phyloP scores from a whole-genome alignment of 2,888 invertebrate species.

The Thymelicus acteon region DNA sequence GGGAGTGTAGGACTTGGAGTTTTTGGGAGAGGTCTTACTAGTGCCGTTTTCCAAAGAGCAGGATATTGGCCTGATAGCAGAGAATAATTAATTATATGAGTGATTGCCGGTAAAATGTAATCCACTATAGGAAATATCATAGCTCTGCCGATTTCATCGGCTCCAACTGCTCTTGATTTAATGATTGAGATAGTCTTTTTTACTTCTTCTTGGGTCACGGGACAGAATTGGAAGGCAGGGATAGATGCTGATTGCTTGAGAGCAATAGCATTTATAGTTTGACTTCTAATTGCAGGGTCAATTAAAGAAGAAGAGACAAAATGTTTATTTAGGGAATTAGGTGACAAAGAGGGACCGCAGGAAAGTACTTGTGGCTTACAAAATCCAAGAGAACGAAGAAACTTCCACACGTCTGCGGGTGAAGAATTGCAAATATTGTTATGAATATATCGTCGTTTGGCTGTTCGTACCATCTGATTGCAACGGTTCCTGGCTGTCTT shows the following conservation, averaged over 20 bases:
- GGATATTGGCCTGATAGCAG: background rate
- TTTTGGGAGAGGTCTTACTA: slow-evolving; percentile 3
- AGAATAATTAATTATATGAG: slow-evolving; percentile 1
- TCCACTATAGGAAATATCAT: background rate
- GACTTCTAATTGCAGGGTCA: background rate
- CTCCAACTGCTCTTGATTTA: slow-evolving; percentile 1
- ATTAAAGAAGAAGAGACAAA: background rate
- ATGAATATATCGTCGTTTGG: background rate
- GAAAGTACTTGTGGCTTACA: background rate
- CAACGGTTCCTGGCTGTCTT: background rate
- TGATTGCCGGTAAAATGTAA: background rate
- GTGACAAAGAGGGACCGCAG: background rate
- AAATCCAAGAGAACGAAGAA: background rate
- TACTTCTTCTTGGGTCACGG: background rate
- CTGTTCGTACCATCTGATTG: background rate
- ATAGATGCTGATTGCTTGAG: background rate
- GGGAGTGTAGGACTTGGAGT: background rate
- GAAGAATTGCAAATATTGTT: background rate
- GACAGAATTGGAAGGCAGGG: background rate
- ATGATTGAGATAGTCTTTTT: background rate
- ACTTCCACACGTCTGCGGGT: background rate
- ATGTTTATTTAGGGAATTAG: background rate
- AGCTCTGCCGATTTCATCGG: background rate
- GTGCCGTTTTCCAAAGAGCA: background rate
- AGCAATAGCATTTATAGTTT: background rate